Base-by-base conservation (phyloP, 2,888 invertebrate species). In the Chloroclystis v-ata region DNA sequence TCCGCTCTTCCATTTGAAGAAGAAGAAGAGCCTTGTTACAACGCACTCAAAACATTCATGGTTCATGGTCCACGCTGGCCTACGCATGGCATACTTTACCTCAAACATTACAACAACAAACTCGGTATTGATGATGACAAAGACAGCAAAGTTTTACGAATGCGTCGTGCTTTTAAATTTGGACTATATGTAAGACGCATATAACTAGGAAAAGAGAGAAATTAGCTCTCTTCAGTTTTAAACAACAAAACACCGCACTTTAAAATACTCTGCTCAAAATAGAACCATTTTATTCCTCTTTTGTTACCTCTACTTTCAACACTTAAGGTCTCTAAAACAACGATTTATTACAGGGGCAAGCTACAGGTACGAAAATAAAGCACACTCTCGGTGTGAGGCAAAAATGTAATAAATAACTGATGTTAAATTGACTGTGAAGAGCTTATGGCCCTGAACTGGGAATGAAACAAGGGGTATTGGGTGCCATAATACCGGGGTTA, bases 341-440 rank as follows among this genome's bases (percentile, higher is more conserved):
- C 72, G 72, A 80, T 80, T 81, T 80, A 71, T 69, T 67, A 75
- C 71, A 56, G 49, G 43, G 49, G 51, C 51, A 59, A 55, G 63
- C 68, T 57, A 73, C 76, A 73, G 71, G 75, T 77, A 75, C 54
- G 59, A 73, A 76, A 77, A 76, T 74, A 78, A 76, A 76, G 72
- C 63, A 72, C 71, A 67, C 61, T 72, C 72, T 75, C 75, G 80
- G 77, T 77, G 75, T 66, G 72, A 72, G 69, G 71, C 75, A 76
- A 82, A 78, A 76, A 75, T 64, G 78, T 71, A 78, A 82, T 83
- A 82, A 82, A 82, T 82, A 80, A 74, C 79, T 69, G 68, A 78
- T 78, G 82, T 82, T 84, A 82, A 84, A 84, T 84, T 84, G 82
- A 81, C 78, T 82, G 83, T 61, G 74, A 77, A 81, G 75, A 75